phyloP scores from a whole-genome alignment of 2,888 invertebrate species.

The Mactromeris polynyma region DNA sequence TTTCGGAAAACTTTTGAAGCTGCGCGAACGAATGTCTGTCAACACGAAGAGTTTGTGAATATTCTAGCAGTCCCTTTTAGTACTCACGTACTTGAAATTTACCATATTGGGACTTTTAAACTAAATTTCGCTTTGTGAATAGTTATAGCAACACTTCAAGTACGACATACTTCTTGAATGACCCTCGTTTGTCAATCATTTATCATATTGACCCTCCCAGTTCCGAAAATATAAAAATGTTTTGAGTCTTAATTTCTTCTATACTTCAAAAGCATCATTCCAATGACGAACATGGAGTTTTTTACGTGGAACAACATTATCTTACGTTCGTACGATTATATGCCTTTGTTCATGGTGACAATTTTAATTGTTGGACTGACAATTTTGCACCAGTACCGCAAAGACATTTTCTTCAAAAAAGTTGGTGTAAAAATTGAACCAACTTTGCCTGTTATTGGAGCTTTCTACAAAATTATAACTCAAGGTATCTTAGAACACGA shows the following conservation, averaged over 20 bases:
- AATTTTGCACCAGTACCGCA: neutral
- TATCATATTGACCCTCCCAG: neutral
- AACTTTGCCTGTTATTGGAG: conserved; percentile 53
- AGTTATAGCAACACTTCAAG: neutral
- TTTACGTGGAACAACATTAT: neutral
- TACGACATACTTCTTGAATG: neutral
- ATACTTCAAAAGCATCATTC: neutral
- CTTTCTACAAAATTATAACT: conserved; percentile 38
- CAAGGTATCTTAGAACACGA: conserved; percentile 56
- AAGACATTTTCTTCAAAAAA: conserved; percentile 13
- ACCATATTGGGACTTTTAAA: too few species aligned
- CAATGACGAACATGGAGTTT: neutral
- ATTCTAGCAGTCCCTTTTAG: too few species aligned
- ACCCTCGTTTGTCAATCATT: neutral
- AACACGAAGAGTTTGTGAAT: too few species aligned
- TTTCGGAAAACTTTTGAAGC: too few species aligned
- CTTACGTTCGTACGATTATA: neutral
- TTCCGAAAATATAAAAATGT: neutral
- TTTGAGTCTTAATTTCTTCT: neutral
- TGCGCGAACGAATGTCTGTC: too few species aligned
- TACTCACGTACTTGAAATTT: too few species aligned
- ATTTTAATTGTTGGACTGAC: neutral
- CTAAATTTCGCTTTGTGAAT: too few species aligned
- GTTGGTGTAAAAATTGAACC: conserved; percentile 32
- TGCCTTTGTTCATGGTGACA: neutral